Percentiles rank a stretch among this genome's conserved stretches.
phyloP scores from a whole-genome alignment of 2,113 vertebrate genomes.

The Nyctibius bracteatus region DNA sequence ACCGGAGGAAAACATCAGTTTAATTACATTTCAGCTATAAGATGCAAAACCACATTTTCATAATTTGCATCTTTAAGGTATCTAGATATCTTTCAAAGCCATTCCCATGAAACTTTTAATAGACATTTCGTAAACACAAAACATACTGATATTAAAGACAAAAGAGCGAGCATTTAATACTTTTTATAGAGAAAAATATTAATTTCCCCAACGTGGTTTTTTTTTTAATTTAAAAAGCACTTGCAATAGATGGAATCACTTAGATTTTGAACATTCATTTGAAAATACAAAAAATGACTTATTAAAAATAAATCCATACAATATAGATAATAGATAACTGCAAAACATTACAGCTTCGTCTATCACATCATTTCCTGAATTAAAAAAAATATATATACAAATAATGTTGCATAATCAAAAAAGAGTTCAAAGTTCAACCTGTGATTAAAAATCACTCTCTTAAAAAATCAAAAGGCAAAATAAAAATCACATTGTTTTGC shows the following conservation, averaged over 20 bases:
- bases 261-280: neutral
- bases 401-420: neutral
- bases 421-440: neutral
- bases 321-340: neutral
- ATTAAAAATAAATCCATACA: neutral
- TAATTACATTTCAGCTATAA: neutral
- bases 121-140: neutral
- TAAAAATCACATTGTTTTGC: neutral
- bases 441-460: neutral
- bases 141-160: neutral
- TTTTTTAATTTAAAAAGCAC: neutral
- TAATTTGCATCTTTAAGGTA: neutral
- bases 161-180: neutral
- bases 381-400: neutral
- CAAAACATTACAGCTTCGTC: neutral
- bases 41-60: neutral
- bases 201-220: neutral
- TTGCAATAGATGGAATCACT: neutral
- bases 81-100: neutral
- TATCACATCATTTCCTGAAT: neutral
- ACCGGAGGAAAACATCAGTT: neutral
- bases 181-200: neutral
- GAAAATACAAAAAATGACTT: neutral
- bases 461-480: neutral
- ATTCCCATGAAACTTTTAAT: neutral